A percentile compares a stretch with the other conserved stretches of the same genome.
These are phyloP conservation scores for Ciconia nigra DNA, from an alignment of 2,797 vertebrate genomes.

Conservation along the genomic window DNA sequence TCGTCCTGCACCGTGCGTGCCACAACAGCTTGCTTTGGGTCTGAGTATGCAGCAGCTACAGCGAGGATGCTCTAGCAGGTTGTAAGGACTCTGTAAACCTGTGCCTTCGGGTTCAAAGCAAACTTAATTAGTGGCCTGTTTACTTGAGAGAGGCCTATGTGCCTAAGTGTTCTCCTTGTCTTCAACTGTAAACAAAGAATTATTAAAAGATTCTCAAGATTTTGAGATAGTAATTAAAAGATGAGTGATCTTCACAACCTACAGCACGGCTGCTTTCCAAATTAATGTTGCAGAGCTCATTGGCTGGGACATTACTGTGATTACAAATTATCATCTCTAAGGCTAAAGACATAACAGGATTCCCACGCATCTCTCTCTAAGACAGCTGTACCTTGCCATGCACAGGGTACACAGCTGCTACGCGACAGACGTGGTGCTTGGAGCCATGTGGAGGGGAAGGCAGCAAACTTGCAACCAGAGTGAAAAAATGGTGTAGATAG, in stretches of 20 bases:
- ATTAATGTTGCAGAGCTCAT: neutral
- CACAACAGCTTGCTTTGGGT: neutral
- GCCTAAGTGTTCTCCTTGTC: neutral
- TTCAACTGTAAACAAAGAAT: neutral
- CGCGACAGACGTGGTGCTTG: accelerated
- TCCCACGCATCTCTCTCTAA: neutral
- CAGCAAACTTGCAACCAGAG: neutral
- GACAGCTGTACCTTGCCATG: neutral
- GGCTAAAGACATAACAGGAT: neutral
- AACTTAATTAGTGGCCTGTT: neutral
- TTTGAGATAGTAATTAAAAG: neutral
- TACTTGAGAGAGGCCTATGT: neutral
- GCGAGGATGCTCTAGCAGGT: neutral
- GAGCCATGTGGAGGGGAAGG: neutral
- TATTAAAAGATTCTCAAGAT: neutral
- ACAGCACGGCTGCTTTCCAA: neutral
- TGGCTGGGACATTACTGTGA: neutral
- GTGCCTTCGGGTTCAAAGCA: neutral
- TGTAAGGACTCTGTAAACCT: neutral
- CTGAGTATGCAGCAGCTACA: neutral
- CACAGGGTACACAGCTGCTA: neutral
- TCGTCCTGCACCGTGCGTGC: accelerated
- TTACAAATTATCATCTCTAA: neutral
- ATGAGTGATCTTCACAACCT: neutral
- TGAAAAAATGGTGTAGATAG: neutral